phyloP scores from a whole-genome alignment of 2,797 vertebrate genomes.

The Petrocephalus sullivani region DNA sequence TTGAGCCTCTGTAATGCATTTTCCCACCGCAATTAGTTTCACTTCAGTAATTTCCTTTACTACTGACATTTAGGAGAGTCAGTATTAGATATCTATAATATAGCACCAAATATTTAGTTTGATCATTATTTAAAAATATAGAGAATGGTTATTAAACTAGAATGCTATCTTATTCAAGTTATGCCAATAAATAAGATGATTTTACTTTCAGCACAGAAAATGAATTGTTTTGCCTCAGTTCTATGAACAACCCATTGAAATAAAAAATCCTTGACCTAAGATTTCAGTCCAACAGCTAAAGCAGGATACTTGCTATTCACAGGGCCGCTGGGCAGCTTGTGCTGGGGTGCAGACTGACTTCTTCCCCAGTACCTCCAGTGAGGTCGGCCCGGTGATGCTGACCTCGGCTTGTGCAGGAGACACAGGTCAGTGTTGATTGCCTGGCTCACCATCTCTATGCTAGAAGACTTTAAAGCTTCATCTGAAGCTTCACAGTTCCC shows the following conservation, averaged over 20 bases:
- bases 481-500: slow-evolving; percentile 40
- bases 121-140: not conserved
- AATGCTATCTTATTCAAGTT: not conserved
- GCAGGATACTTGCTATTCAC: not conserved
- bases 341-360: slow-evolving; percentile 53
- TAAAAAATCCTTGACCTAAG: not conserved
- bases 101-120: not conserved
- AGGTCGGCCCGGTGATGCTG: slow-evolving; percentile 41
- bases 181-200: not conserved
- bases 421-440: slow-evolving; percentile 47
- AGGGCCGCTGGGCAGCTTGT: slow-evolving; percentile 63
- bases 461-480: slow-evolving; percentile 19
- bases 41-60: not conserved
- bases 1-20: not conserved
- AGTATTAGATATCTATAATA: not conserved
- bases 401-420: slow-evolving; percentile 38
- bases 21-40: not conserved
- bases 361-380: slow-evolving; percentile 73
- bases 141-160: not conserved
- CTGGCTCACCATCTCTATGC: slow-evolving; percentile 36
- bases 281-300: not conserved
- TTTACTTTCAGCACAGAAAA: not conserved
- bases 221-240: not conserved
- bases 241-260: not conserved
- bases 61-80: not conserved